Evolutionary conservation across 2,113 vertebrate species (phyloP), one percentile per base, ranked within the genome.

Genomic region (Larimichthys polyactis): DNA sequence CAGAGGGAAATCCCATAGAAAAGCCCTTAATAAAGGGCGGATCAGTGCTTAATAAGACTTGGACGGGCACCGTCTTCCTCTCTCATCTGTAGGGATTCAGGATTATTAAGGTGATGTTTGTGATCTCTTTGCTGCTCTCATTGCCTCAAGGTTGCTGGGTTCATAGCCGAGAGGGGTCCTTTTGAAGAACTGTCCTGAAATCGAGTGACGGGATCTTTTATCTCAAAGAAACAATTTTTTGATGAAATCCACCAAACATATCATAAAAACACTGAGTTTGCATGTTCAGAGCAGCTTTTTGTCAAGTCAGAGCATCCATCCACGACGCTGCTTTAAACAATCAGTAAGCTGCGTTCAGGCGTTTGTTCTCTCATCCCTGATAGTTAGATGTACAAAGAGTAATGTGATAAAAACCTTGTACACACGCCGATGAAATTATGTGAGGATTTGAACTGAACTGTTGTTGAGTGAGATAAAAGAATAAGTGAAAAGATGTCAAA

Each of bases 1-100:
- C 81, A 49, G 27, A 83, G 89, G 75, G 87, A 92, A 87, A 90
- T 89, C 78, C 81, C 81, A 71, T 73, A 75, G 84, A 90, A 84
- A 84, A 78, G 63, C 67, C 87, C 55, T 78, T 92, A 87, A 93
- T 91, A 90, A 91, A 91, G 88, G 86, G 55, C 4, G 80, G 87
- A 88, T 90, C 89, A 86, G 79, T 62, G 59, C 77, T 73, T 91
- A 92, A 92, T 93, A 88, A 91, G 90, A 78, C 66, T 67, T 76
- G 75, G 82, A 70, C 44, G 32, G 74, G 71, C 62, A 36, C 49
- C 64, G 69, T 83, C 82, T 87, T 74, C 75, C 71, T 79, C 71
- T 57, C 71, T 51, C 40, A 75, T 87, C 86, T 83, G 40, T 29
- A 52, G 82, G 71, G 87, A 83, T 71, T 81, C 15, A 2, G 75